Conservation (phyloP, 2,797 vertebrate species). For the Coccyzus lansbergi region DNA sequence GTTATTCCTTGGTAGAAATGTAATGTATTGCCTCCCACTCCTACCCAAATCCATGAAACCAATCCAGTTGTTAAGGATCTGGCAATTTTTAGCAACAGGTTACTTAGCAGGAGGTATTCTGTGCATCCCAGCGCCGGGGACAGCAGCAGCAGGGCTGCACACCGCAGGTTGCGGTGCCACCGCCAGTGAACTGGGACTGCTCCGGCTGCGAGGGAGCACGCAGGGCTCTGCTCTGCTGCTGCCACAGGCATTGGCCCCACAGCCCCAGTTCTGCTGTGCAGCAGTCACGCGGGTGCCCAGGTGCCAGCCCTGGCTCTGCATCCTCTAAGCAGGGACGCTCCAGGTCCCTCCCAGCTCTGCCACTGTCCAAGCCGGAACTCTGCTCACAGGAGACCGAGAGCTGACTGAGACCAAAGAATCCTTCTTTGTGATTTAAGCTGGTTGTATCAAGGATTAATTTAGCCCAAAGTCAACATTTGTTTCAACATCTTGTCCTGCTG, state of each 20-base stretch:
- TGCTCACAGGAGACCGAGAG: neutral
- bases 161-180: fast-evolving
- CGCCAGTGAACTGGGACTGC: neutral
- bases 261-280: neutral
- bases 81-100: neutral
- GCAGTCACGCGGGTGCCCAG: neutral
- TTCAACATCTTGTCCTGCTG: neutral
- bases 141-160: neutral
- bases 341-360: fast-evolving
- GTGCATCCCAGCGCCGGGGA: fast-evolving
- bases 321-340: fast-evolving
- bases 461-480: neutral
- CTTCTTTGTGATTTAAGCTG: neutral
- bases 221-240: fast-evolving
- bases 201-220: fast-evolving
- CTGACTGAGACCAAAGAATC: neutral
- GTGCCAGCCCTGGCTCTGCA: neutral
- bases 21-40: neutral
- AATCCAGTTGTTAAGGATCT: neutral
- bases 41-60: neutral
- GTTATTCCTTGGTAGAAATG: neutral
- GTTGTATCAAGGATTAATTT: neutral
- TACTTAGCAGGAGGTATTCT: neutral
- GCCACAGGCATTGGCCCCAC: fast-evolving
- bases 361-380: neutral